Evolutionary conservation across 2,797 vertebrate species (phyloP), one percentile per base, ranked within the genome.

Genomic region (Apogon hyalosoma): DNA sequence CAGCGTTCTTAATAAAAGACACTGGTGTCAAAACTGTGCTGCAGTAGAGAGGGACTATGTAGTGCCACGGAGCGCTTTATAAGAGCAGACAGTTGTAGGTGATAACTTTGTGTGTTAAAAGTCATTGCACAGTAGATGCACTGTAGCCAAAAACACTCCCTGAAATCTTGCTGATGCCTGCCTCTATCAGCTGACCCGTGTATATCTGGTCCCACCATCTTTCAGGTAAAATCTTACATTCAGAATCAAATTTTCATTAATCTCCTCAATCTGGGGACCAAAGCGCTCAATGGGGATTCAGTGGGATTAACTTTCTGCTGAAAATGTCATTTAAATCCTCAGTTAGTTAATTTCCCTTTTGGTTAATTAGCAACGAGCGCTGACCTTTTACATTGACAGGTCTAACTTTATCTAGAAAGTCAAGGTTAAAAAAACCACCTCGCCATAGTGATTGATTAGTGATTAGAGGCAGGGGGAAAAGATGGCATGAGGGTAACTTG

Each of bases 361-460:
- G 91, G 90, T 93, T 94, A 95, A 95, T 94, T 93, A 95, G 93
- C 91, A 90, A 83, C 86, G 83, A 79, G 85, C 77, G 63, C 73
- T 91, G 91, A 94, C 91, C 93, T 94, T 94, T 94, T 73, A 73
- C 88, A 87, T 52, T 83, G 89, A 93, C 90, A 94, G 85, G 83
- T 87, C 80, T 85, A 93, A 93, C 93, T 94, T 93, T 87, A 94
- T 90, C 85, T 87, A 83, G 87, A 93, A 92, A 92, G 92, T 85
- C 90, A 93, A 90, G 86, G 92, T 93, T 94, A 91, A 90, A 93
- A 59, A 89, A 92, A 88, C 65, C 79, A 84, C 82, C 88, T 88
- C 80, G 75, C 70, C 72, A 73, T 63, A 78, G 65, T 90, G 86
- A 93, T 84, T 90, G 92, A 94, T 92, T 86, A 84, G 87, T 90